Conservation (phyloP, 37 sponge, comb jelly and placozoan species). For the Halisarca cf. caerulea region DNA sequence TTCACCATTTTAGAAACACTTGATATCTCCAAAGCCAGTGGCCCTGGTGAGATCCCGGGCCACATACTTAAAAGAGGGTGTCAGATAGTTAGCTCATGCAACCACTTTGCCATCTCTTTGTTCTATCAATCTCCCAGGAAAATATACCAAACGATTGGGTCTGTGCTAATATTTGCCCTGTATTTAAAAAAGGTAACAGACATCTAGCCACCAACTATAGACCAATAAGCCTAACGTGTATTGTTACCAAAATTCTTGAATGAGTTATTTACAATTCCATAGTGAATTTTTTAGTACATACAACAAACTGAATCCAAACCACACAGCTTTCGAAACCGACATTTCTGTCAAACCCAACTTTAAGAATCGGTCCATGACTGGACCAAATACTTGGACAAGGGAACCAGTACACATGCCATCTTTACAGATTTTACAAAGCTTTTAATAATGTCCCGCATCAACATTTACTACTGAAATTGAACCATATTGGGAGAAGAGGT, state of each 20-base stretch:
- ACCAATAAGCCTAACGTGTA: constrained; percentile 41
- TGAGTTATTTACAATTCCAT: constrained; percentile 10
- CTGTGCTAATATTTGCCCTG: constrained; percentile 33
- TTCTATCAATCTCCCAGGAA: constrained; percentile 10
- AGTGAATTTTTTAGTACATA: background rate
- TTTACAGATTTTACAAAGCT: constrained; percentile 49
- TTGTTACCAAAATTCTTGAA: constrained; percentile 15
- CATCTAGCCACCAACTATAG: constrained; percentile 37
- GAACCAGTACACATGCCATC: constrained; percentile 12
- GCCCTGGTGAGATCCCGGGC: constrained; percentile 44
- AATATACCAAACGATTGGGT: constrained; percentile 34
- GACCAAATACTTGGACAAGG: constrained; percentile 18
- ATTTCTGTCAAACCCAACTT: constrained; percentile 46
- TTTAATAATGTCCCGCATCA: constrained; percentile 36
- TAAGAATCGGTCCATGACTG: constrained; percentile 34
- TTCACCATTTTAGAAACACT: constrained; percentile 5
- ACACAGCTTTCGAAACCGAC: background rate
- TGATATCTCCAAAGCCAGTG: constrained; percentile 35
- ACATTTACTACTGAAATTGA: constrained; percentile 23
- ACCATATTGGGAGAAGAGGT: constrained; percentile 24
- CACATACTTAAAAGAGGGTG: constrained; percentile 23
- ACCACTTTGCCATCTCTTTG: constrained; percentile 15
- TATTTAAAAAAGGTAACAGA: constrained; percentile 44
- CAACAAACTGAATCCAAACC: constrained; percentile 11
- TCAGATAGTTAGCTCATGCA: constrained; percentile 19